Evolutionary conservation across 2,888 invertebrate species (phyloP).

Genomic region (Diachrysia chrysitis): DNA sequence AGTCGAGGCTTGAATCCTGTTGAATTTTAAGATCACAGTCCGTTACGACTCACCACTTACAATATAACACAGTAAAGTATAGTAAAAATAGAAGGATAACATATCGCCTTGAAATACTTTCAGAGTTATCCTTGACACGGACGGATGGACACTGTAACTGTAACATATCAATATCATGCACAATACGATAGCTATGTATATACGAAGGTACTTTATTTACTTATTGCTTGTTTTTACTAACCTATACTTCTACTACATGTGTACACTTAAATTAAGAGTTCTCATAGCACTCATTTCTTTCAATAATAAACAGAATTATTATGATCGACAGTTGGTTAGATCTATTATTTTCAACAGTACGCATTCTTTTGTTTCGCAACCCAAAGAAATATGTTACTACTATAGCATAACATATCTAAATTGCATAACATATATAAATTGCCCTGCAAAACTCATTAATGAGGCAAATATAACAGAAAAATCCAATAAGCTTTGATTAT

Average conservation of each 20-base stretch:
- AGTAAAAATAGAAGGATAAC: constrained; percentile 1
- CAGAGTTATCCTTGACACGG: constrained; percentile 4
- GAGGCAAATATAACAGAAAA: constrained; percentile 7
- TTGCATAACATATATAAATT: constrained; percentile 11
- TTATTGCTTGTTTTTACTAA: too few relatives aligned
- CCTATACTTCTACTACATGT: too few relatives aligned
- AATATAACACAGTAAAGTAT: background rate
- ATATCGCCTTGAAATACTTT: constrained; percentile 4
- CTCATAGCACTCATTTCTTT: too few relatives aligned
- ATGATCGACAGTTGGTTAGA: background rate
- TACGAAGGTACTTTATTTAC: too few relatives aligned
- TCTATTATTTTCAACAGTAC: background rate
- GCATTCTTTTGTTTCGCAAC: constrained; percentile 1
- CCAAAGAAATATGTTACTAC: constrained; percentile 8
- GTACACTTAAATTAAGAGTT: too few relatives aligned
- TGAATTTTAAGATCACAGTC: background rate
- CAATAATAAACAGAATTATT: too few relatives aligned
- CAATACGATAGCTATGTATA: background rate
- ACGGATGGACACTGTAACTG: background rate
- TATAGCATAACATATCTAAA: constrained; percentile 12
- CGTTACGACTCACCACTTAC: background rate
- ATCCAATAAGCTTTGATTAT: constrained; percentile 20
- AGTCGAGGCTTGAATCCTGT: too few relatives aligned
- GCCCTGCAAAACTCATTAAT: constrained; percentile 18
- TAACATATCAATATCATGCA: background rate